These are phyloP conservation scores for Alsophila aescularia DNA, from an alignment of 2,888 invertebrate species.

Conservation along the genomic window DNA sequence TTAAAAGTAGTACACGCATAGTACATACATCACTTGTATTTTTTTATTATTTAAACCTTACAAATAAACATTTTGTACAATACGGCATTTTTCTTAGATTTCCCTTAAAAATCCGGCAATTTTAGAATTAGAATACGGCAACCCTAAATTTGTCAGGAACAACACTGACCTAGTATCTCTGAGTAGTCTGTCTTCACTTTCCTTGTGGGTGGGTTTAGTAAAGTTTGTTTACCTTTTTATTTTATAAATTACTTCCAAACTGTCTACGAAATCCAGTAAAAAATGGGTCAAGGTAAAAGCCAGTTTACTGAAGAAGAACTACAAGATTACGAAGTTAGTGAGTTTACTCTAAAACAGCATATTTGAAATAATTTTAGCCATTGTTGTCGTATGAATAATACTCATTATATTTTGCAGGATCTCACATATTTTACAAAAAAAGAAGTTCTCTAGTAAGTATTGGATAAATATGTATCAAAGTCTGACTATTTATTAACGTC, in stretches of 20 bases:
- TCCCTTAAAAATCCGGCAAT: too few species aligned
- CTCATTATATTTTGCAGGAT: conserved; percentile 86
- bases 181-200: too few species aligned
- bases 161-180: too few species aligned
- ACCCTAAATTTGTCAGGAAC: too few species aligned
- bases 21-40: too few species aligned
- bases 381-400: conserved; percentile 36
- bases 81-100: too few species aligned
- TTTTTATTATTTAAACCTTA: too few species aligned
- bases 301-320: conserved; percentile 95
- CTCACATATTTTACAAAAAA: conserved; percentile 97
- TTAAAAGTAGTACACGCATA: too few species aligned
- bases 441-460: conserved; percentile 94
- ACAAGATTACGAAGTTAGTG: conserved; percentile 93
- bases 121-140: too few species aligned
- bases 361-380: conserved; percentile 2
- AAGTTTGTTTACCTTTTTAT: conserved; percentile 3
- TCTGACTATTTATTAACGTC: not conserved
- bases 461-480: not conserved
- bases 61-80: too few species aligned
- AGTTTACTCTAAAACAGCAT: not conserved
- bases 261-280: conserved; percentile 25
- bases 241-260: conserved; percentile 1
- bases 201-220: too few species aligned
- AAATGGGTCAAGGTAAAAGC: conserved; percentile 92